Evolutionary conservation across 2,113 vertebrate species (phyloP), one percentile per base, ranked within the genome.

Genomic region (Megalops atlanticus): DNA sequence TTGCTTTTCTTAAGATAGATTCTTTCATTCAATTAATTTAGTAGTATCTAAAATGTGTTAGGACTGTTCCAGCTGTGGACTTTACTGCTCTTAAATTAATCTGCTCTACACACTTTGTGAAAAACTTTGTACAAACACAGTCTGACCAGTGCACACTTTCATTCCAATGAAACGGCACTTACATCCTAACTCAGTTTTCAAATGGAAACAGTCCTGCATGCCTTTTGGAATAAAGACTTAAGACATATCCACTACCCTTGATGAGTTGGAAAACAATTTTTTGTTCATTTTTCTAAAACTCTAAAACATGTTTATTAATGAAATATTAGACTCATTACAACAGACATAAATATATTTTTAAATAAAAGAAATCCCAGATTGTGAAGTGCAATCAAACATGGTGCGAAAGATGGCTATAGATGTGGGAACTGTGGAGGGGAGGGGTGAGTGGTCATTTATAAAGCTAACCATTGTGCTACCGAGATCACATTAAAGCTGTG

Each of bases 371-470:
- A 81, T 74, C 74, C 45, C 45, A 79, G 76, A 85, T 87, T 89
- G 89, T 92, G 91, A 93, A 88, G 86, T 89, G 87, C 90, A 93
- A 93, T 93, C 92, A 87, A 14, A 36, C 10, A 33, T 54, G 35
- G 35, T 38, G 74, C 76, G 16, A 75, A 68, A 54, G 77, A 73
- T 80, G 84, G 74, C 82, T 76, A 80, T 84, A 82, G 64, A 84
- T 83, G 82, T 47, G 77, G 83, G 84, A 77, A 76, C 77, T 87
- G 83, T 85, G 77, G 36, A 31, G 40, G 52, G n/a, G 38, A 76
- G 36, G 18, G 6, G 31, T 36, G 47, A 38, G 31, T 36, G 31
- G 24, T 39, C 16, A 4, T 38, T 69, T 70, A 41, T 35, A 89
- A 80, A 87, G 76, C 38, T 88, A 77, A 81, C 27, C 4, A 33